Evolutionary conservation across 2,113 vertebrate genomes (phyloP).

Genomic region (Phalacrocorax brasilianus): DNA sequence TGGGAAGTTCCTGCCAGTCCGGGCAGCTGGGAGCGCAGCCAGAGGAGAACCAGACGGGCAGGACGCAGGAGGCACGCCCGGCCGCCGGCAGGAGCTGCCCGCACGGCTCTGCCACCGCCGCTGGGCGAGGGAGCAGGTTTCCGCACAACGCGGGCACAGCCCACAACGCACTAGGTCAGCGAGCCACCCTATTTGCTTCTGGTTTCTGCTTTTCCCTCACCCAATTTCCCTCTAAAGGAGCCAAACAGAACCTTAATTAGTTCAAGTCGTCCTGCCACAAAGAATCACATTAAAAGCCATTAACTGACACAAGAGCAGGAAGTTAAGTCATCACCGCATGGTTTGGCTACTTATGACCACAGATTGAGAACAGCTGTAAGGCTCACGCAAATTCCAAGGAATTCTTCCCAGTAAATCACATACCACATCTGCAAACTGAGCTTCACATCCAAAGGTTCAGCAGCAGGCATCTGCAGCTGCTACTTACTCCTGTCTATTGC

Average conservation of each 20-base stretch:
- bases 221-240: background rate
- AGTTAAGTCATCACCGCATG: background rate
- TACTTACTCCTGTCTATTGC: background rate
- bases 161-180: background rate
- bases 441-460: background rate
- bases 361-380: background rate
- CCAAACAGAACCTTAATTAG: constrained; percentile 9
- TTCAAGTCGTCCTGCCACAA: background rate
- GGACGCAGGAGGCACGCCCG: constrained; percentile 1
- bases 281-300: constrained; percentile 17
- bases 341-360: background rate
- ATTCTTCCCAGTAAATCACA: constrained; percentile 20
- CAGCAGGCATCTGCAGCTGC: background rate
- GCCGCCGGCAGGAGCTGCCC: background rate
- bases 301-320: constrained; percentile 26
- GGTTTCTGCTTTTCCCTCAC: constrained; percentile 15
- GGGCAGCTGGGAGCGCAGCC: background rate
- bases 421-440: background rate
- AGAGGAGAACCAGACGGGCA: background rate
- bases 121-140: background rate
- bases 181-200: background rate
- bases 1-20: background rate
- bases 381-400: background rate
- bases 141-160: background rate
- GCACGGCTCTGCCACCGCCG: background rate